Evolutionary conservation across 2,888 invertebrate species (phyloP), one percentile per base, ranked within the genome.

Genomic region (Clostera curtula): DNA sequence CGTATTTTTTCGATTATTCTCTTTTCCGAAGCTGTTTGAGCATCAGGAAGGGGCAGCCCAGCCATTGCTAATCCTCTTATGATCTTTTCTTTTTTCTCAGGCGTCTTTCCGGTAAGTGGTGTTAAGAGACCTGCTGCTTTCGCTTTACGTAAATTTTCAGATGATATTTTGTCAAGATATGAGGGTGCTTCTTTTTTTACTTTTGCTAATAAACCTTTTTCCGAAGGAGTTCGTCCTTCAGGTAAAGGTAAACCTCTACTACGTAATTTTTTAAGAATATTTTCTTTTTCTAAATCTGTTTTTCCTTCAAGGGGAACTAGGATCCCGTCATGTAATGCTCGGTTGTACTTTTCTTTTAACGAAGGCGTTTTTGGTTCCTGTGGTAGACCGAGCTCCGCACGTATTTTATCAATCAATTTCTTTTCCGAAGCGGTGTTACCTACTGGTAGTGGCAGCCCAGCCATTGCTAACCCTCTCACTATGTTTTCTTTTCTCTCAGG

Each of bases 361-460:
- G 36, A 30, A 11, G 22, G 2, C 8, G 32, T 28, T 20, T 33
- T 24, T 1, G 37, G 34, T n/a, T 25, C 27, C 3, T 27, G 34
- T 2, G 32, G 36, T 2, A 36, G 8, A 15, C 36, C 36, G 4
- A 37, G n/a, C 2, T 35, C 29, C 7, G 17, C 11, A 4, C 38
- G 31, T 3, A 38, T 20, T 8, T 27, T 31, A 3, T 21, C 30
- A 3, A 21, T 15, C 1, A 40, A 5, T n/a, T 25, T 34, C 13
- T 20, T 37, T 19, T 37, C 20, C 5, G 60, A 56, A 5, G 47
- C 9, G 0, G 60, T 53, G 17, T 43, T 27, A 1, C 55, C 57
- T 27, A 44, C 40, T 1, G 61, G 60, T 2, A 62, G 26, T 2
- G 52, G 43, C 17, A 53, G 7, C 3, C 56, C 56, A 28, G 36